A percentile compares a stretch with the other conserved stretches of the same genome.
phyloP scores from a whole-genome alignment of 1,140 invertebrate genomes.

The Orchesella cincta region DNA sequence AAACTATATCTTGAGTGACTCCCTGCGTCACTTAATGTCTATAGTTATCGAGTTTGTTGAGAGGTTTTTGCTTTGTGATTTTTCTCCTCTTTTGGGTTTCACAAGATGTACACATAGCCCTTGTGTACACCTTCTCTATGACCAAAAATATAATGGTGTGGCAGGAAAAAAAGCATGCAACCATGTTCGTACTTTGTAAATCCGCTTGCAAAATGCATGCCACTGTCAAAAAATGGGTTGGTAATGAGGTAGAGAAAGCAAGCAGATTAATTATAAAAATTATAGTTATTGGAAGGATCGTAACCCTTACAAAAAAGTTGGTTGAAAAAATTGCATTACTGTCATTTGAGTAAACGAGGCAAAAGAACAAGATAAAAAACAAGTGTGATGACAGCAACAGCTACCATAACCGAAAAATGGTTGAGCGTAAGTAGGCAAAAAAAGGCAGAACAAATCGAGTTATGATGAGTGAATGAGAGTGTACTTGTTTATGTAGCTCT shows the following conservation, averaged over 20 bases:
- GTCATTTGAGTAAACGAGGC: conserved; percentile 7
- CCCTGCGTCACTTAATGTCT: conserved; percentile 25
- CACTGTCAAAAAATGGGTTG: not conserved
- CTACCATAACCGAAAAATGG: not conserved
- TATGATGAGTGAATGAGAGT: too few species aligned
- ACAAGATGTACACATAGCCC: not conserved
- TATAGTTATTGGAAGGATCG: conserved; percentile 22
- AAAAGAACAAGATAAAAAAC: not conserved
- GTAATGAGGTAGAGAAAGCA: not conserved
- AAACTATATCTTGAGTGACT: conserved; percentile 27
- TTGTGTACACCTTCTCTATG: too few species aligned
- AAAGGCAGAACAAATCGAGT: too few species aligned
- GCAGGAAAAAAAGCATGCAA: not conserved
- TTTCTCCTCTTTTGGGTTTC: not conserved
- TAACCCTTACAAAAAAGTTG: conserved; percentile 25
- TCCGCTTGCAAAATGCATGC: not conserved
- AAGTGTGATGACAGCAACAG: conserved; percentile 17
- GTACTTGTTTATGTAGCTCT: too few species aligned
- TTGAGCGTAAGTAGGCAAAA: too few species aligned
- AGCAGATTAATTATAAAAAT: conserved; percentile 28
- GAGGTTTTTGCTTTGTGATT: not conserved
- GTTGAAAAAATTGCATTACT: conserved; percentile 8
- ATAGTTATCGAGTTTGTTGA: conserved; percentile 25
- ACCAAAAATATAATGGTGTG: too few species aligned
- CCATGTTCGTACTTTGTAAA: too few species aligned